phyloP scores from a whole-genome alignment of 2,113 vertebrate species.

The Silurus meridionalis region DNA sequence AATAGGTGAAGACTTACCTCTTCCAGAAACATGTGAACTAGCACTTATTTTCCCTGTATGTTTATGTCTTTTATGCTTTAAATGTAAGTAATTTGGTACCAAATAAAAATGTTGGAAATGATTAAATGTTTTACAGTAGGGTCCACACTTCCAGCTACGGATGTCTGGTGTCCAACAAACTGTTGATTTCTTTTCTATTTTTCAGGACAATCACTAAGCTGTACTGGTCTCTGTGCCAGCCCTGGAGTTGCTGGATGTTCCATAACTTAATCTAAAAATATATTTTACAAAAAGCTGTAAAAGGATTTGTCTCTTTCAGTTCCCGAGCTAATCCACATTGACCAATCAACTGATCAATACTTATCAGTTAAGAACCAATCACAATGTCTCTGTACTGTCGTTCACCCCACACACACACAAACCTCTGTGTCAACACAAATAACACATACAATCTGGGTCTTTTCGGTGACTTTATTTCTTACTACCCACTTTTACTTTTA shows the following conservation, averaged over 20 bases:
- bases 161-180: not conserved
- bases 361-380: slow-evolving; percentile 38
- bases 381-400: slow-evolving; percentile 6
- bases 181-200: not conserved
- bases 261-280: not conserved
- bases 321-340: not conserved
- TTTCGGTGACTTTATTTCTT: slow-evolving; percentile 41
- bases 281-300: not conserved
- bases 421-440: slow-evolving; percentile 50
- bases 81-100: not conserved
- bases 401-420: slow-evolving; percentile 24
- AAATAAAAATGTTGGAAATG: not conserved
- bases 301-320: not conserved
- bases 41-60: too few relatives aligned
- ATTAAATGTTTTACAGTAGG: not conserved
- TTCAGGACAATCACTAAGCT: not conserved
- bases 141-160: not conserved
- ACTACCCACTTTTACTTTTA: not conserved
- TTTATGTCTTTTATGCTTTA: too few relatives aligned
- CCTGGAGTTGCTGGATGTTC: not conserved
- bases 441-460: slow-evolving; percentile 55
- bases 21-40: too few relatives aligned
- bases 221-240: not conserved
- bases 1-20: too few relatives aligned
- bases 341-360: slow-evolving; percentile 34